phyloP scores from a whole-genome alignment of 2,888 invertebrate species.

The Proisotoma minuta region DNA sequence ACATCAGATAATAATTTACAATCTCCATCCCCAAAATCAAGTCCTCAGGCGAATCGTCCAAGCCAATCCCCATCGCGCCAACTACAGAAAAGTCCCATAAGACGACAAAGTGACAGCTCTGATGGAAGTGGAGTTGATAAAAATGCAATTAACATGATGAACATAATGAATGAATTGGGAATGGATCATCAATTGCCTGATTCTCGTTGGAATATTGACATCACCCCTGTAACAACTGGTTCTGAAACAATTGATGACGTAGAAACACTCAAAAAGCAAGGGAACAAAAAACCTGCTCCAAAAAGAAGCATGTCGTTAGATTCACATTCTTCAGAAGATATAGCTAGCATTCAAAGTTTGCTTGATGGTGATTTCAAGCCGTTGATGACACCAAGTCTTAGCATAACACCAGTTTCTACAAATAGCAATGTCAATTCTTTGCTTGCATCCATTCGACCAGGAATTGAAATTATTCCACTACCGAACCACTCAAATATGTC shows the following conservation, averaged over 20 bases:
- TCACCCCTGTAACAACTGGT: constrained; percentile 39
- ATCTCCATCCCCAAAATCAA: neutral
- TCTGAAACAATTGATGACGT: constrained; percentile 25
- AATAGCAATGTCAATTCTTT: constrained; percentile 58
- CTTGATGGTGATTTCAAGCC: constrained; percentile 31
- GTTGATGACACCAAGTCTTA: constrained; percentile 55
- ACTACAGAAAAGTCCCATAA: constrained; percentile 38
- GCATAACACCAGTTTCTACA: constrained; percentile 59
- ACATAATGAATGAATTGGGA: constrained; percentile 40
- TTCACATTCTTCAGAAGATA: constrained; percentile 22
- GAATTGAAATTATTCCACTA: constrained; percentile 80
- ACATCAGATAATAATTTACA: constrained; percentile 29
- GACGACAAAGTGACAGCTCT: constrained; percentile 39
- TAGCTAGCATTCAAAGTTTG: constrained; percentile 15
- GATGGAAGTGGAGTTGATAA: constrained; percentile 18
- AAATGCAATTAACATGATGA: constrained; percentile 23
- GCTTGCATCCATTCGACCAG: constrained; percentile 61
- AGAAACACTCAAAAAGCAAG: neutral
- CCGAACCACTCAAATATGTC: constrained; percentile 60
- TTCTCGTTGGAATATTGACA: constrained; percentile 45
- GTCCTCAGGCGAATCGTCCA: constrained; percentile 24
- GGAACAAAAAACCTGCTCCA: constrained; percentile 50
- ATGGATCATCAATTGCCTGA: constrained; percentile 37
- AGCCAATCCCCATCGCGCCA: constrained; percentile 41
- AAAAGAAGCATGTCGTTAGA: constrained; percentile 48